phyloP scores from a whole-genome alignment of 1,140 invertebrate species.

The Magallana ariakensis region DNA sequence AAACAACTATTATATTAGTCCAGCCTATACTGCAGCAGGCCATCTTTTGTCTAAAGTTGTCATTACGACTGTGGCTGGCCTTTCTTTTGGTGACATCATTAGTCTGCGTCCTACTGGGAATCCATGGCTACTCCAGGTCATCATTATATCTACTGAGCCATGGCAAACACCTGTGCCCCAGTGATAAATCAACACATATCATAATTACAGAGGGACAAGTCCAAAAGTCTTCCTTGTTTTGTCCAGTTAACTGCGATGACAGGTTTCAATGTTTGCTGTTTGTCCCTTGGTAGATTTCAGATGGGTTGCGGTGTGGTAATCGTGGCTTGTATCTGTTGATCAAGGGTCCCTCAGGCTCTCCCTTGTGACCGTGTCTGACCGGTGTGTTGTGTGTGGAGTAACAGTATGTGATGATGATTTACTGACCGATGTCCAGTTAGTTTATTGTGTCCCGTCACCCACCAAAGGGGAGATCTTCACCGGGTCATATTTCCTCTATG shows the following conservation, averaged over 20 bases:
- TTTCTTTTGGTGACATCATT: not conserved
- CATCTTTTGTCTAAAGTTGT: not conserved
- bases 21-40: too few relatives aligned
- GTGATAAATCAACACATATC: slow-evolving; percentile 13
- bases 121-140: not conserved
- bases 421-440: slow-evolving; percentile 11
- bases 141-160: not conserved
- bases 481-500: not conserved
- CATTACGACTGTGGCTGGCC: not conserved
- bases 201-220: not conserved
- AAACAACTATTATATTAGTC: too few relatives aligned
- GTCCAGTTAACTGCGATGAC: not conserved
- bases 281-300: not conserved
- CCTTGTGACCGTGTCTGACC: not conserved
- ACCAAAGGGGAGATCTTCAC: not conserved
- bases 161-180: slow-evolving; percentile 4
- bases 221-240: slow-evolving; percentile 19
- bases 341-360: not conserved
- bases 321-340: not conserved
- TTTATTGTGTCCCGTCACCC: slow-evolving; percentile 4
- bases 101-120: not conserved
- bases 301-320: not conserved
- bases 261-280: not conserved
- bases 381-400: not conserved
- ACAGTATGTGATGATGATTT: slow-evolving; percentile 2